phyloP scores from a whole-genome alignment of 1,140 invertebrate species.

The Meloidogyne floridensis region DNA sequence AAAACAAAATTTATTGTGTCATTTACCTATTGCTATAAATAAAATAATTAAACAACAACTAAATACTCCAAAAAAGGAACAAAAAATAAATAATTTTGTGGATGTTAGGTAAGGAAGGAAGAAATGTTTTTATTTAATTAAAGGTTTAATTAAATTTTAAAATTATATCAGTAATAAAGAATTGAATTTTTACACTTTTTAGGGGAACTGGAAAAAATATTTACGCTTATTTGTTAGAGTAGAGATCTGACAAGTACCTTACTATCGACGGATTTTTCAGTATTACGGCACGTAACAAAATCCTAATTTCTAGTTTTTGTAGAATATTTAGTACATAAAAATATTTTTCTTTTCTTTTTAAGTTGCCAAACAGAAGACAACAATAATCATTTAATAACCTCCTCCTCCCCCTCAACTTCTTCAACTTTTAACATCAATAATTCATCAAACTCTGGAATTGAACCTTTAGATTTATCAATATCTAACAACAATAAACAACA shows the following conservation, averaged over 20 bases:
- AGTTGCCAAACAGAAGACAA: background rate
- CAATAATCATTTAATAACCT: background rate
- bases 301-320: no score
- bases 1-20: background rate
- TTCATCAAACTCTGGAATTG: background rate
- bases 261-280: no score
- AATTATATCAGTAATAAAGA: no score
- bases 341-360: background rate
- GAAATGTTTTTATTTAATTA: no score
- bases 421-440: no score
- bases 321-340: background rate
- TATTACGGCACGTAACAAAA: no score
- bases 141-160: no score
- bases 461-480: conserved; percentile 7
- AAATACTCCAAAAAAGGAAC: background rate
- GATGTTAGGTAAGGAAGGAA: background rate
- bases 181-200: no score
- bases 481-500: background rate
- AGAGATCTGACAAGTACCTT: no score
- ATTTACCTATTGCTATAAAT: background rate
- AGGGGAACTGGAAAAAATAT: no score
- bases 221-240: no score
- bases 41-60: background rate
- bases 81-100: background rate
- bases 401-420: background rate